Base-by-base conservation (phyloP, 2,797 vertebrate genomes). In the Odontamblyopus rebecca region DNA sequence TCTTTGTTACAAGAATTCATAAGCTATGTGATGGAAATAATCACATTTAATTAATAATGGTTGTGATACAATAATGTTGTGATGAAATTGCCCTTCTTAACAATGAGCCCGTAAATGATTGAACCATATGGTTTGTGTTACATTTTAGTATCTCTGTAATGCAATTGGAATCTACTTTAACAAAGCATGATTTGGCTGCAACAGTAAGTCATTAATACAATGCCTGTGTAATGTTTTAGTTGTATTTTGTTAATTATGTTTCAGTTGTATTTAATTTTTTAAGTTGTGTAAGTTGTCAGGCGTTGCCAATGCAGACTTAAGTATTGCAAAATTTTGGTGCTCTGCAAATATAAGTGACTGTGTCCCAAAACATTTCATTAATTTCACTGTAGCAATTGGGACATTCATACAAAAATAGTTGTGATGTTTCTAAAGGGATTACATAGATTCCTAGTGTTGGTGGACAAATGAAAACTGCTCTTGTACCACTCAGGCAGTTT, bases 11-110 rank as follows among this genome's bases (percentile, higher is more conserved):
- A 69, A 66, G 51, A 41, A 2, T 87, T 78, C 74, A 88, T 91
- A 91, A 92, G 89, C 90, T 91, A 83, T 59, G 67, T 81, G 80
- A 63, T 80, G 38, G 18, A 54, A 48, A 27, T 74, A 74, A 64
- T 81, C 76, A 71, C 71, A 65, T 41, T 68, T 51, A 9, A 67
- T 65, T 48, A n/a, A 5, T 60, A 50, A 35, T 63, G 77, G 64
- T 76, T 69, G 73, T 11, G 57, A 73, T 23, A 70, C 29, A 29
- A 78, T 63, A 61, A 62, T 59, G 72, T 75, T 69, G 56, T 73
- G 63, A 73, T 71, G 32, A 68, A 70, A 72, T 50, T 68, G 66
- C 70, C 61, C 62, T 60, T 32, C 19, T 68, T 66, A 72, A 60
- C 30, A 18, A 6, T 60, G 70, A 82, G 81, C 66, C 71, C 71